These are phyloP conservation scores for Motacilla tschutschensis DNA, from an alignment of 2,113 vertebrate species.

Conservation along the genomic window DNA sequence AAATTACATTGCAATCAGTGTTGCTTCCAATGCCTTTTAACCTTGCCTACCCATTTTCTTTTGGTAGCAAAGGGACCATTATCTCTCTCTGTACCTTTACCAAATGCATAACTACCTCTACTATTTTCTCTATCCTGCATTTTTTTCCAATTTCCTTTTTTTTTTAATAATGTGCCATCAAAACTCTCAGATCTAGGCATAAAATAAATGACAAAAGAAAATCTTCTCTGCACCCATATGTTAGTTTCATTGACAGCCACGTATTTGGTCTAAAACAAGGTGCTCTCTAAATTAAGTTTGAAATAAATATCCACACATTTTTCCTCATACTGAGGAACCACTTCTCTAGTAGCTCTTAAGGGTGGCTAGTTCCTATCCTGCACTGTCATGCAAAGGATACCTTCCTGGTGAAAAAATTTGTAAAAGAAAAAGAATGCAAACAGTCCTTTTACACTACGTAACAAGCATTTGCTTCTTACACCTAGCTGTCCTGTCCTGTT, in stretches of 20 bases:
- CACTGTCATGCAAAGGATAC: background rate
- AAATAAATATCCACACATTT: background rate
- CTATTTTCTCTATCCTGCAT: background rate
- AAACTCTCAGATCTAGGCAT: background rate
- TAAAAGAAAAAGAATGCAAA: background rate
- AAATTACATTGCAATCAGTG: slow-evolving; percentile 15
- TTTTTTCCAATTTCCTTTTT: background rate
- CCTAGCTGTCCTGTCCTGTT: background rate
- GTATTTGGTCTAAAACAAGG: background rate
- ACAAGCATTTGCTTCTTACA: background rate
- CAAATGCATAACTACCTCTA: background rate
- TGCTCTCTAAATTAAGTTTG: background rate
- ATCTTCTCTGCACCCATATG: background rate
- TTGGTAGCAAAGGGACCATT: background rate
- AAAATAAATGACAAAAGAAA: background rate
- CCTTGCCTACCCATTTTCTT: background rate
- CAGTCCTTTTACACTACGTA: background rate
- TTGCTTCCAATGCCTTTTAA: slow-evolving; percentile 31
- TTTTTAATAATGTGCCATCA: background rate
- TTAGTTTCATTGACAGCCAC: background rate
- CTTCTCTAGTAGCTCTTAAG: background rate
- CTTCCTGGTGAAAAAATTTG: background rate
- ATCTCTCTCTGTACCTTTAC: background rate
- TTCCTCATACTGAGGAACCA: background rate
- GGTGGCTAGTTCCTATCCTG: background rate